Conservation (phyloP, 92 coral and sea anemone genomes). For the Parazoanthus atlanticus region DNA sequence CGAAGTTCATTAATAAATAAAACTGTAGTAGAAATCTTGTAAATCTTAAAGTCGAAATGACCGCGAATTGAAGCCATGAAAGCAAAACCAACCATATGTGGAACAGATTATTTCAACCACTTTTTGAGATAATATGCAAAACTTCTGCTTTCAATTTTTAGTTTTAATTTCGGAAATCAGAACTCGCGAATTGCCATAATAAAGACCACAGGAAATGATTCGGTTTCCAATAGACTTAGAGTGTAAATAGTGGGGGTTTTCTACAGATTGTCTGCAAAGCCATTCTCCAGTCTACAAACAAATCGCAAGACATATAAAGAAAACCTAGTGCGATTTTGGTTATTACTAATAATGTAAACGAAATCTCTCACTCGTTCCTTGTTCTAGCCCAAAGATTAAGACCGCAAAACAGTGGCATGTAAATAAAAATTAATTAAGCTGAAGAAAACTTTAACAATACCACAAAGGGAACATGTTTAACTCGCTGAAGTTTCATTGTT, state of each 20-base stretch:
- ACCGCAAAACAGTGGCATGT: constrained; percentile 62
- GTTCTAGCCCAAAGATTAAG: constrained; percentile 43
- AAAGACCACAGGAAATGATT: constrained; percentile 74
- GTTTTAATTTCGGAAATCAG: constrained; percentile 81
- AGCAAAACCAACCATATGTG: constrained; percentile 12
- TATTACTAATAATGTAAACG: constrained; percentile 57
- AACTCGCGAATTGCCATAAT: constrained; percentile 68
- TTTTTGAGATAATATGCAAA: constrained; percentile 49
- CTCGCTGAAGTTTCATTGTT: constrained; percentile 76
- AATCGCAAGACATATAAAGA: constrained; percentile 55
- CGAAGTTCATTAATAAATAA: constrained; percentile 47
- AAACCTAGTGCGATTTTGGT: constrained; percentile 42
- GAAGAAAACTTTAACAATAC: constrained; percentile 76
- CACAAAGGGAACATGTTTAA: constrained; percentile 78
- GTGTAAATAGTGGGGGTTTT: constrained; percentile 63
- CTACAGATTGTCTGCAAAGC: constrained; percentile 47
- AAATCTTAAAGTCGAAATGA: constrained; percentile 9
- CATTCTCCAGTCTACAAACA: constrained; percentile 70
- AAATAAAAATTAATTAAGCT: constrained; percentile 82
- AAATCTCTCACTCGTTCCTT: constrained; percentile 49
- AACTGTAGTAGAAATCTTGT: constrained; percentile 39
- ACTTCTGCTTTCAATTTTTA: constrained; percentile 28
- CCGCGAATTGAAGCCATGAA: neutral
- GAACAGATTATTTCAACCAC: neutral
- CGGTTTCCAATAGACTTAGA: constrained; percentile 56